These are phyloP conservation scores for Oxyscelio sp. DNA, from an alignment of 2,888 invertebrate genomes.

Conservation along the genomic window DNA sequence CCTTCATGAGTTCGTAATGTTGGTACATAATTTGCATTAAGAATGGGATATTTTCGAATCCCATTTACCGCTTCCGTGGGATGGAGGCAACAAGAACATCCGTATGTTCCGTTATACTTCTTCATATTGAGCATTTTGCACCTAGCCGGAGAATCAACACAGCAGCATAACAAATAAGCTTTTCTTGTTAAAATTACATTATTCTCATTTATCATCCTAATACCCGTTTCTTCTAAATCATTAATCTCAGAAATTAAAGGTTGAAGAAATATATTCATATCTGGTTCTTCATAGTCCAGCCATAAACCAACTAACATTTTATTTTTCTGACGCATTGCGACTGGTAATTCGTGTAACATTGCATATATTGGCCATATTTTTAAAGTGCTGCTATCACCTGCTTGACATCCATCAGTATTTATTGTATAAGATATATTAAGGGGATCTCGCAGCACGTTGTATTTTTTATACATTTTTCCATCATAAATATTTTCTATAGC, in stretches of 20 bases:
- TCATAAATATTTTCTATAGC: constrained; percentile 35
- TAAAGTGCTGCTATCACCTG: constrained; percentile 29
- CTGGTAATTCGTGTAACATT: no score
- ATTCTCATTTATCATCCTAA: no score
- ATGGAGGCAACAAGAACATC: constrained; percentile 63
- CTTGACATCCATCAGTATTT: constrained; percentile 68
- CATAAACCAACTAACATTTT: no score
- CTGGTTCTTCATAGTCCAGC: constrained; percentile 42
- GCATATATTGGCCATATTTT: no score
- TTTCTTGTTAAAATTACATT: constrained; percentile 58
- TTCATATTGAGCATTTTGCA: constrained; percentile 73
- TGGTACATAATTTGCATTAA: no score
- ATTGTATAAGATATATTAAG: constrained; percentile 43
- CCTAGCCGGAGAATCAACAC: no score
- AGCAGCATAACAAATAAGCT: constrained; percentile 28
- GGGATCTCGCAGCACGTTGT: background rate
- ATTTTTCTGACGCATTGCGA: no score
- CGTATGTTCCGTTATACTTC: constrained; percentile 61
- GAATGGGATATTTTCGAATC: constrained; percentile 38
- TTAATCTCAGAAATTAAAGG: constrained; percentile 65
- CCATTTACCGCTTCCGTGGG: constrained; percentile 25
- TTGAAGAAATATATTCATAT: constrained; percentile 36
- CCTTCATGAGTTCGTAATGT: no score
- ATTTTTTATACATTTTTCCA: constrained; percentile 17
- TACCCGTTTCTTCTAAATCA: no score